Evolutionary conservation across 1,140 invertebrate genomes (phyloP), one percentile per base, ranked within the genome.

Genomic region (Triops longicaudatus): DNA sequence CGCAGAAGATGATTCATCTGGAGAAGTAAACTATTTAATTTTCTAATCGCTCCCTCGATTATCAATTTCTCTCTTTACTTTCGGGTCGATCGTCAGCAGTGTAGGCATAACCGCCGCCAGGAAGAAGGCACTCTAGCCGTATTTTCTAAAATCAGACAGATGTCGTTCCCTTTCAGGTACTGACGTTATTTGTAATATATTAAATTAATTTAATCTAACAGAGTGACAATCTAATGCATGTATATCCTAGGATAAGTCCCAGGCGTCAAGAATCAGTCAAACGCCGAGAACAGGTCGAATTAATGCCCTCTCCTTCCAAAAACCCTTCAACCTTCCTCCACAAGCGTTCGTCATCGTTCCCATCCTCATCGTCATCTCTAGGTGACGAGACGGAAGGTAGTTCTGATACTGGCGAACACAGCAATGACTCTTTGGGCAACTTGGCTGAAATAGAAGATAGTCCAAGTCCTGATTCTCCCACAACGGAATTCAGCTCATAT

Each of bases 401-500:
- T 63, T 63, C 50, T 9, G 50, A 63, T 22, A 22, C 50, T 22
- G 50, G 50, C 14, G 50, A 63, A 63, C 10, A 73, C 26, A 77
- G 76, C 72, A 77, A 77, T 12, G 76, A 77, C 14, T 73, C 71
- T 10, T n/a, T 77, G 76, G 76, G 72, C 41, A 73, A 77, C 31
- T 44, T 77, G 11, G 76, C 63, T 26, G 76, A 77, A 50, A 72
- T 73, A 5, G 76, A 77, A 77, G 76, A 77, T 26, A 42, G 37
- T 14, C 63, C 72, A 17, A 63, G 50, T 22, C 50, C 50, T n/a
- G 50, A 63, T 22, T n/a, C 50, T 63, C 50, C 50, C 17, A 63
- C 50, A 63, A 22, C 50, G 7, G 50, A 63, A 63, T 63, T 63
- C 14, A 63, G 50, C 50, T 63, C 50, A 63, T 63, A 63, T 63